Conservation (phyloP, 30 jellyfish, hydroid and myxozoan species). For the Aurelia sp. region DNA sequence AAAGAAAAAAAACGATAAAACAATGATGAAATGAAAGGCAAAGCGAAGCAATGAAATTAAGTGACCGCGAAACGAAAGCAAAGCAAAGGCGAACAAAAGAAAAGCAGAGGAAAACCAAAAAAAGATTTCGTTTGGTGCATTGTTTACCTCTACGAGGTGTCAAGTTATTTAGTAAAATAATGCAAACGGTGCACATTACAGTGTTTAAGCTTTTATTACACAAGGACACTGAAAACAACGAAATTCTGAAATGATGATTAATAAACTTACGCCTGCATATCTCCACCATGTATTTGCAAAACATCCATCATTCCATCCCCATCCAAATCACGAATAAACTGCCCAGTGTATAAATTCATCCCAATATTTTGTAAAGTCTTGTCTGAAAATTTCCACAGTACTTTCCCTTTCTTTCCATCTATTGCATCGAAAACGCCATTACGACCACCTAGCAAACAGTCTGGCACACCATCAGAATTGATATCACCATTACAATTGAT, state of each 20-base stretch:
- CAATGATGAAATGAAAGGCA: too few relatives aligned
- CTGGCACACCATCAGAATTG: conserved; percentile 81
- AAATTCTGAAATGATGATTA: not conserved
- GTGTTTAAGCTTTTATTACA: too few relatives aligned
- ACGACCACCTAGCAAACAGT: conserved; percentile 89
- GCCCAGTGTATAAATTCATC: conserved; percentile 86
- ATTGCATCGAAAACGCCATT: conserved; percentile 88
- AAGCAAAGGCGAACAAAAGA: too few relatives aligned
- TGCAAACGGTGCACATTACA: too few relatives aligned
- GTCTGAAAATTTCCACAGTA: conserved; percentile 76
- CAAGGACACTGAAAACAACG: not conserved
- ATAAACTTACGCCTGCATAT: conserved; percentile 80
- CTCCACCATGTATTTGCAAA: conserved; percentile 91
- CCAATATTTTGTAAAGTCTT: conserved; percentile 9
- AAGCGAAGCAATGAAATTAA: too few relatives aligned
- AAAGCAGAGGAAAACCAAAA: too few relatives aligned
- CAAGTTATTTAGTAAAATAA: too few relatives aligned
- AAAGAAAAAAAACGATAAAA: too few relatives aligned
- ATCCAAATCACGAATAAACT: conserved; percentile 79
- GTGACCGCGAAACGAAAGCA: too few relatives aligned
- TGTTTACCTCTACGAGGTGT: too few relatives aligned
- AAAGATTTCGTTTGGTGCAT: too few relatives aligned
- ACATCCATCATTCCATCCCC: conserved; percentile 87
- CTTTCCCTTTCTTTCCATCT: conserved; percentile 74
- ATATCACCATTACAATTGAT: conserved; percentile 91